phyloP scores from a whole-genome alignment of 2,113 vertebrate species.

The Bambusicola thoracicus region DNA sequence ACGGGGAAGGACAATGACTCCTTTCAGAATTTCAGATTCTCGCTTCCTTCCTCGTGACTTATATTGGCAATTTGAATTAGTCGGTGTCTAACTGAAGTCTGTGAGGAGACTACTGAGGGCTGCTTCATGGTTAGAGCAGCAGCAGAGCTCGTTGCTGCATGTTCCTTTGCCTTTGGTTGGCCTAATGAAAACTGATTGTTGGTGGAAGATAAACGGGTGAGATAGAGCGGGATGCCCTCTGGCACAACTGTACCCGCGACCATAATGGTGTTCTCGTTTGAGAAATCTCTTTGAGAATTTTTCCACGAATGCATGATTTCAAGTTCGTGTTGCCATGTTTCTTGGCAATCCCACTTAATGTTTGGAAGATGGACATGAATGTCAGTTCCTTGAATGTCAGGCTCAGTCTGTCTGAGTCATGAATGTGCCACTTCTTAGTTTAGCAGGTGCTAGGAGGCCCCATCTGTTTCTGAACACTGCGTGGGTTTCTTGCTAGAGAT shows the following conservation, averaged over 20 bases:
- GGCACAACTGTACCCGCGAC: neutral
- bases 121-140: neutral
- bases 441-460: neutral
- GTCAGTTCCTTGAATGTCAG: neutral
- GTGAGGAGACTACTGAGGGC: neutral
- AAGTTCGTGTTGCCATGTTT: neutral
- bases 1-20: neutral
- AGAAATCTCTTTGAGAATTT: neutral
- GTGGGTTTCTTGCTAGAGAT: neutral
- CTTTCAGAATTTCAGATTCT: neutral
- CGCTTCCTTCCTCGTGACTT: rapidly evolving
- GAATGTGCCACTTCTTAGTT: neutral
- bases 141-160: neutral
- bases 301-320: neutral
- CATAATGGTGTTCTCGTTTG: neutral
- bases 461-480: rapidly evolving
- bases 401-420: neutral
- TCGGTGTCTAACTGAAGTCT: neutral
- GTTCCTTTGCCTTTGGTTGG: neutral
- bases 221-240: neutral
- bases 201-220: neutral
- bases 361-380: neutral
- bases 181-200: neutral
- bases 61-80: neutral
- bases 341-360: neutral